phyloP scores from a whole-genome alignment of 2,113 vertebrate species.

The Zapus hudsonius region DNA sequence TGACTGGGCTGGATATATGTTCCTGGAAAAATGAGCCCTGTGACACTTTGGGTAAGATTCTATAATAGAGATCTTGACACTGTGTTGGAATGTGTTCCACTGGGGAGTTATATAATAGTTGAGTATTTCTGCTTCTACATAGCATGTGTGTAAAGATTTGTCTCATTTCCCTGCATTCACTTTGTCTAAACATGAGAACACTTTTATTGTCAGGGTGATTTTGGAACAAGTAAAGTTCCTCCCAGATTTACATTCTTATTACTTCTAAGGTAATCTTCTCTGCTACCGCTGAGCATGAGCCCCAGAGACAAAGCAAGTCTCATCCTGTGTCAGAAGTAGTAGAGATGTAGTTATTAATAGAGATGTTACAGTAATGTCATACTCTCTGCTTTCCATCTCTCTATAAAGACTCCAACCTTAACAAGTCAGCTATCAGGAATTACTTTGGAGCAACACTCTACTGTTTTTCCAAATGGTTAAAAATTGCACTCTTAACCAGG shows the following conservation, averaged over 20 bases:
- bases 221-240: neutral
- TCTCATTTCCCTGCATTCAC: fast-evolving
- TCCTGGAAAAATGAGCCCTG: constrained; percentile 96
- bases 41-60: constrained; percentile 90
- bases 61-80: fast-evolving
- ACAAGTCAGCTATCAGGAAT: fast-evolving
- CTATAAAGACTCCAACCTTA: neutral
- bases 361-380: no score
- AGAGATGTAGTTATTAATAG: neutral
- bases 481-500: neutral
- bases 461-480: neutral
- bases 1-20: constrained; percentile 94
- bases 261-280: neutral
- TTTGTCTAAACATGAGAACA: fast-evolving
- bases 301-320: neutral
- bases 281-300: neutral
- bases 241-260: neutral
- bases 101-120: fast-evolving
- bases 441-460: neutral
- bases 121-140: neutral
- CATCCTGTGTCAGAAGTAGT: neutral
- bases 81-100: fast-evolving
- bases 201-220: neutral
- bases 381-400: neutral
- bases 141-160: fast-evolving